These are phyloP conservation scores for Parelbella ahira DNA, from an alignment of 2,888 invertebrate species.

Conservation along the genomic window DNA sequence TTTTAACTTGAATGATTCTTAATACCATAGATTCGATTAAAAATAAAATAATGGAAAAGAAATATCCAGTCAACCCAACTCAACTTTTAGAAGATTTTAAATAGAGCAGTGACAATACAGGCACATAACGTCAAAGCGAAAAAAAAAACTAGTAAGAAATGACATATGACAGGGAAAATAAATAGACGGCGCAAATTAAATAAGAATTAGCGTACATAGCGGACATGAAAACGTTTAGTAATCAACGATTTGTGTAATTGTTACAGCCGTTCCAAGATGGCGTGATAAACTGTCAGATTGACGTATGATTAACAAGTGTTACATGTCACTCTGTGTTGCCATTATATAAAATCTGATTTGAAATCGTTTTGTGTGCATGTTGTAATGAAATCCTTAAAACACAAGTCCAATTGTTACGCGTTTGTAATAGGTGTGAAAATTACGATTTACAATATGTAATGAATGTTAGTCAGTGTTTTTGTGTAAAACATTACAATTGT, in stretches of 20 bases:
- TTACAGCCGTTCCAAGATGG: slow-evolving; percentile 43
- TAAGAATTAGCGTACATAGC: slow-evolving; percentile 24
- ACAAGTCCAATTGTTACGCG: slow-evolving; percentile 4
- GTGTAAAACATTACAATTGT: too few species aligned
- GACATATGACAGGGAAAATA: slow-evolving; percentile 24
- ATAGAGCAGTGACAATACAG: not conserved
- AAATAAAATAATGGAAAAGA: too few species aligned
- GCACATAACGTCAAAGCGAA: slow-evolving; percentile 7
- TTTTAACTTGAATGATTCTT: too few species aligned
- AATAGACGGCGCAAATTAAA: slow-evolving; percentile 23
- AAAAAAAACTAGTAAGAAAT: slow-evolving; percentile 23
- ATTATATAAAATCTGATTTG: slow-evolving; percentile 22
- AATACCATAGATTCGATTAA: too few species aligned
- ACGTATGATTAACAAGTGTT: slow-evolving; percentile 31
- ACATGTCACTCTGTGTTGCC: slow-evolving; percentile 14
- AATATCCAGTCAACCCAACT: too few species aligned
- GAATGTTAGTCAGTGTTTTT: too few species aligned
- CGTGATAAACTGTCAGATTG: slow-evolving; percentile 43
- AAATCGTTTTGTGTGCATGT: slow-evolving; percentile 11
- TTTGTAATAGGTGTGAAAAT: slow-evolving; percentile 8
- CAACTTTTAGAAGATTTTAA: too few species aligned
- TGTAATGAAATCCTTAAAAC: slow-evolving; percentile 15
- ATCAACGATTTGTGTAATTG: slow-evolving; percentile 38
- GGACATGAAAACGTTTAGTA: slow-evolving; percentile 26
- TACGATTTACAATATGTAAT: not conserved